Base-by-base conservation (phyloP, 2,888 invertebrate species). In the Hydraecia micacea region DNA sequence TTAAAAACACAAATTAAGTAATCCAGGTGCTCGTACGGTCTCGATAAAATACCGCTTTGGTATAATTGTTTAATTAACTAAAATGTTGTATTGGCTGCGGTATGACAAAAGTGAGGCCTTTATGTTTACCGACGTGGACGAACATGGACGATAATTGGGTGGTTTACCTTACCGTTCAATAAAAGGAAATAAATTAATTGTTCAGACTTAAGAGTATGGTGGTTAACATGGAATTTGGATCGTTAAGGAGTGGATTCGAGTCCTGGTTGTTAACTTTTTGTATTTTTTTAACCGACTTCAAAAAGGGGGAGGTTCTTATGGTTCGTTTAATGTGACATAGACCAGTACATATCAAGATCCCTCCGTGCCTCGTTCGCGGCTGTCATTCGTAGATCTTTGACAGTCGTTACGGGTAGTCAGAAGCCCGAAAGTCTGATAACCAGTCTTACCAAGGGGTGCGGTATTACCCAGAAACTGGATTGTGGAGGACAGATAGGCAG, bases 21-120 rank as follows among this genome's bases (percentile, higher is more conserved):
- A 78, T 85, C 76, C 85, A 85, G 85, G 79, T 87, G 85, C 75
- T 70, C 62, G 13, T 32, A 21, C 71, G 77, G 83, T 84, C 86
- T 77, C 80, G 88, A 88, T 88, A 86, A 88, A 83, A 86, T 83
- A 60, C 83, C 77, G 42, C 69, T 67, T 69, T 66, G 42, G 65
- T 81, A 72, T 85, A 86, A 86, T 86, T 86, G 77, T 86, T 86
- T 86, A 86, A 86, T 86, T 86, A 86, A 84, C 77, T 73, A 79
- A 81, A 81, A 86, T 86, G 84, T 73, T 76, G 83, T 75, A 80
- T 74, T 65, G 77, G 63, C 67, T 6, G 58, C 52, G 77, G 87
- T 77, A 84, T 81, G 84, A 86, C 83, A 86, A 76, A 77, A 86
- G 84, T 86, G 79, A 81, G 65, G 21, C 79, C 65, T 86, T 86